Evolutionary conservation across 2,888 invertebrate species (phyloP).

Genomic region (Archips crataeganus): DNA sequence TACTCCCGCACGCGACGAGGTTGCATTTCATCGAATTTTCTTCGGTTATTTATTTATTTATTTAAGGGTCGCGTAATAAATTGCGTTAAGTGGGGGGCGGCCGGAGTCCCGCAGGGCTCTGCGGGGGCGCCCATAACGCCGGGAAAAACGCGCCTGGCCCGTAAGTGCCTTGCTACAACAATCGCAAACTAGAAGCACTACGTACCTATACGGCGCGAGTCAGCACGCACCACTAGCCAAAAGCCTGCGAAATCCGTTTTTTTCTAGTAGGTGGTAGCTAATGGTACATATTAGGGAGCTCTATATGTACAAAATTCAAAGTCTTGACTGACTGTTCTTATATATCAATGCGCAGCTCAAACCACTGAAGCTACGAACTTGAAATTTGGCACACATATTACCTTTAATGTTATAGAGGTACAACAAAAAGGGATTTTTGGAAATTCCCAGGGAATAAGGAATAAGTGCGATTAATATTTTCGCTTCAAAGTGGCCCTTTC

Average conservation of each 20-base stretch:
- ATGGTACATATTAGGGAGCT: too few species aligned
- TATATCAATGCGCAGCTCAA: too few species aligned
- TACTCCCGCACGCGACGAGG: conserved; percentile 62
- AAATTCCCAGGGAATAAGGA: too few species aligned
- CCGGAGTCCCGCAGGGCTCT: conserved; percentile 75
- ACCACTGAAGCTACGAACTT: too few species aligned
- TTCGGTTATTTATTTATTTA: conserved; percentile 84
- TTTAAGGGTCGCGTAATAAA: conserved; percentile 84
- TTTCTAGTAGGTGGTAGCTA: too few species aligned
- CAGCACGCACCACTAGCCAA: background rate
- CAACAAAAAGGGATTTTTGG: too few species aligned
- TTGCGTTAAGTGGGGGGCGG: conserved; percentile 85
- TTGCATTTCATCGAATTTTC: conserved; percentile 84
- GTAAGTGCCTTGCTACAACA: conserved; percentile 82
- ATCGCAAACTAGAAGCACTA: conserved; percentile 54
- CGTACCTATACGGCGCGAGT: conserved; percentile 62
- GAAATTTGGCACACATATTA: too few species aligned
- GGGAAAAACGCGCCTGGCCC: conserved; percentile 76
- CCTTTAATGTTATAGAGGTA: too few species aligned
- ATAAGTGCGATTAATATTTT: too few species aligned
- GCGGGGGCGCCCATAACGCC: conserved; percentile 80
- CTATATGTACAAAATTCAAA: too few species aligned
- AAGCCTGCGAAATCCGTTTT: background rate
- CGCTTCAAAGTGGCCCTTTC: too few species aligned
- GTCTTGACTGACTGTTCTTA: too few species aligned